A percentile compares a stretch with the other conserved stretches of the same genome.
Evolutionary conservation across 2,888 invertebrate species (phyloP).

Genomic region (Plagodis dolabraria): DNA sequence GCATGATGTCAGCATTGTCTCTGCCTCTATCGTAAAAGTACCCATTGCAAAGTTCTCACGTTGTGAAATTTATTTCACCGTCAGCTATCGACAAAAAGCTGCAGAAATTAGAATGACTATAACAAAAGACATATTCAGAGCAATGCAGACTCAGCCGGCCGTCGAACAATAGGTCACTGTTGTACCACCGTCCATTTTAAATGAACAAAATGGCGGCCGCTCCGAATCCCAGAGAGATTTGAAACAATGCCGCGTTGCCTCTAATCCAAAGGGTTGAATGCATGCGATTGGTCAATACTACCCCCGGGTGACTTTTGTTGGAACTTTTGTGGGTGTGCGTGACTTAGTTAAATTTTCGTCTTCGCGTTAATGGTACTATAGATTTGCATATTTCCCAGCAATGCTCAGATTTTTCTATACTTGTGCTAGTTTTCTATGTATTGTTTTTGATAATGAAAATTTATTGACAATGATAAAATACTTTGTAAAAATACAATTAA

Average conservation of each 20-base stretch:
- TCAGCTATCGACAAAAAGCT: conserved; percentile 42
- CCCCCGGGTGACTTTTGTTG: conserved; percentile 58
- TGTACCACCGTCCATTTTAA: conserved; percentile 82
- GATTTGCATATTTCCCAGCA: conserved; percentile 23
- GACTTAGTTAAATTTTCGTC: conserved; percentile 42
- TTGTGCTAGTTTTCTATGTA: too few relatives aligned
- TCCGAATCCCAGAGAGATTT: conserved; percentile 72
- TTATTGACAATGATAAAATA: too few relatives aligned
- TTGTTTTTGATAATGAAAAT: too few relatives aligned
- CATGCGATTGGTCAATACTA: conserved; percentile 80
- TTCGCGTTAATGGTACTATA: conserved; percentile 36
- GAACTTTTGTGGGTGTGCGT: conserved; percentile 48
- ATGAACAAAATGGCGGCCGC: conserved; percentile 81
- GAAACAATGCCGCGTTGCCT: conserved; percentile 71
- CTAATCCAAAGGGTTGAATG: conserved; percentile 82
- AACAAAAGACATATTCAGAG: conserved; percentile 72
- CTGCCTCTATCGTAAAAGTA: too few relatives aligned
- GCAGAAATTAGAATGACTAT: conserved; percentile 72
- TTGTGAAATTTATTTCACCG: too few relatives aligned
- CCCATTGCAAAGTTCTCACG: too few relatives aligned
- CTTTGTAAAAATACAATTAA: too few relatives aligned
- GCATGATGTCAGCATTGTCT: too few relatives aligned
- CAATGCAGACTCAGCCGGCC: conserved; percentile 59
- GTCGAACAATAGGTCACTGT: conserved; percentile 77
- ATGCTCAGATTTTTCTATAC: too few relatives aligned